These are phyloP conservation scores for Mythimna vitellina DNA, from an alignment of 2,888 invertebrate species.

Conservation along the genomic window DNA sequence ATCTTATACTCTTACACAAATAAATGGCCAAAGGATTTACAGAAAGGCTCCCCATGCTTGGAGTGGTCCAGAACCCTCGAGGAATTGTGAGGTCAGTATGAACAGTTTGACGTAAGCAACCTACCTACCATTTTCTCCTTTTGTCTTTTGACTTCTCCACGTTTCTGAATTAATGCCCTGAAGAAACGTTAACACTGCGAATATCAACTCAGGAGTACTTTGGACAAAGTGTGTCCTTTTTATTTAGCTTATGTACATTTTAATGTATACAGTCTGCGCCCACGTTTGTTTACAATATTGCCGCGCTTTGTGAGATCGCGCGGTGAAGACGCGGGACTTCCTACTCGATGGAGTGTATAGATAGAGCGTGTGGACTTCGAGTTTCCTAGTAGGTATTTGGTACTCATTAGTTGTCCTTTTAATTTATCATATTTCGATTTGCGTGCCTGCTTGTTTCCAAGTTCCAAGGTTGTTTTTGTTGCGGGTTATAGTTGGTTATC, in stretches of 20 bases:
- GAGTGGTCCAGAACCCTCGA: constrained; percentile 88
- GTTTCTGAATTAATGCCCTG: background rate
- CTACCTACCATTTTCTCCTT: background rate
- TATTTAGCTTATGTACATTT: background rate
- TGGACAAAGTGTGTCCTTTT: background rate
- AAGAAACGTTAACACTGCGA: background rate
- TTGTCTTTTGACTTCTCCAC: background rate
- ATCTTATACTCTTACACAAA: constrained; percentile 90
- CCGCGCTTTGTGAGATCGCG: constrained; percentile 1
- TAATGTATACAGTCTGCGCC: background rate
- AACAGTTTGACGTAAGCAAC: background rate
- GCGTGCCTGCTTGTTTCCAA: background rate
- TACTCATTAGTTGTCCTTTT: background rate
- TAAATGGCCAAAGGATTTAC: constrained; percentile 93
- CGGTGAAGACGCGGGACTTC: background rate
- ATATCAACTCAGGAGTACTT: background rate
- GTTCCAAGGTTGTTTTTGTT: background rate
- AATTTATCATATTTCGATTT: background rate
- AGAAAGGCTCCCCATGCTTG: constrained; percentile 91
- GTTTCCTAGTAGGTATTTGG: background rate
- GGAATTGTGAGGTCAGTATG: constrained; percentile 91
- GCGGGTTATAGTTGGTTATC: background rate
- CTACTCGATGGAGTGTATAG: background rate
- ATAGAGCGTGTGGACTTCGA: background rate
- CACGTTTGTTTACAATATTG: constrained; percentile 16